These are phyloP conservation scores for Dugesia japonica DNA, from an alignment of 2,888 invertebrate species.

Conservation along the genomic window DNA sequence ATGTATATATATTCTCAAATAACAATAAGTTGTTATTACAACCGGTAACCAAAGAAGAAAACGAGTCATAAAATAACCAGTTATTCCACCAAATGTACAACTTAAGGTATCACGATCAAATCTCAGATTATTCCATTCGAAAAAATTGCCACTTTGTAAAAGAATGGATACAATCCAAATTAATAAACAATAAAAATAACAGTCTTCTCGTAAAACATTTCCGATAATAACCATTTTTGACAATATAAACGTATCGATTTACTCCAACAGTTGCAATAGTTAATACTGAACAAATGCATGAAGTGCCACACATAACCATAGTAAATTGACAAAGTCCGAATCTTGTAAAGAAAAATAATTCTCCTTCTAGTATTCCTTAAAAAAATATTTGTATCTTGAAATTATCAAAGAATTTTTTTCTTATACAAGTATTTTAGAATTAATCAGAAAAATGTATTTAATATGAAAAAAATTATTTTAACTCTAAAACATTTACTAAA, in stretches of 20 bases:
- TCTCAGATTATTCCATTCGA: constrained; percentile 37
- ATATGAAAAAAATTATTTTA: no score
- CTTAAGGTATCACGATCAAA: constrained; percentile 37
- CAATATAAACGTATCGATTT: constrained; percentile 36
- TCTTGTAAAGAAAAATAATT: constrained; percentile 35
- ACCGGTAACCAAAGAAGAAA: constrained; percentile 36
- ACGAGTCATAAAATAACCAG: constrained; percentile 35
- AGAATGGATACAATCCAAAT: constrained; percentile 37
- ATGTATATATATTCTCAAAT: no score
- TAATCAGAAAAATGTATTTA: no score
- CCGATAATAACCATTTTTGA: constrained; percentile 34
- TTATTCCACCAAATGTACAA: constrained; percentile 37
- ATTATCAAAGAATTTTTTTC: no score
- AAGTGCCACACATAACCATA: constrained; percentile 36
- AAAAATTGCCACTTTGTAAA: constrained; percentile 36
- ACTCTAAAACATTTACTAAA: no score
- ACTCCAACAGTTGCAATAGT: constrained; percentile 36
- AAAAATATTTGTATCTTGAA: no score
- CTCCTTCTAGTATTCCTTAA: constrained; percentile 35
- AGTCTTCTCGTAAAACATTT: constrained; percentile 35
- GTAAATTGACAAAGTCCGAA: constrained; percentile 36
- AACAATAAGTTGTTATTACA: constrained; percentile 36
- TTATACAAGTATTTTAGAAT: no score
- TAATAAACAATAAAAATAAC: constrained; percentile 34
- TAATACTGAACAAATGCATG: constrained; percentile 37